A percentile compares a stretch with the other conserved stretches of the same genome.
These are phyloP conservation scores for Artibeus jamaicensis DNA, from an alignment of 2,797 vertebrate genomes.

Conservation along the genomic window DNA sequence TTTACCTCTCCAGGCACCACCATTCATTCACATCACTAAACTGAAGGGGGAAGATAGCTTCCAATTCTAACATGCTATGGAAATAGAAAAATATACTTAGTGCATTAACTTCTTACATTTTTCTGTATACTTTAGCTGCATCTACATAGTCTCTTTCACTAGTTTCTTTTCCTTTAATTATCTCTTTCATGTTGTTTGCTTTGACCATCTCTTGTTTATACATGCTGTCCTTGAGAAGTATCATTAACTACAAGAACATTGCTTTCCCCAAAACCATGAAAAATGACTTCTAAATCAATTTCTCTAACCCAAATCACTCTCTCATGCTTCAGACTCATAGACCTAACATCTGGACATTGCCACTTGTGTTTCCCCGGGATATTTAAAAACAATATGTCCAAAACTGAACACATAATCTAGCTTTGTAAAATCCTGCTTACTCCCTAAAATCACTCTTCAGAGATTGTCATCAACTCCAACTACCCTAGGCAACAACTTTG, in stretches of 20 bases:
- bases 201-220: background rate
- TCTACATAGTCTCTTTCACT: background rate
- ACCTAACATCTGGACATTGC: background rate
- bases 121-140: background rate
- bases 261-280: background rate
- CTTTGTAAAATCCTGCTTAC: background rate
- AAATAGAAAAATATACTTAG: background rate
- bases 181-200: background rate
- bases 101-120: background rate
- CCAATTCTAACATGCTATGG: background rate
- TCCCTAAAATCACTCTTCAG: background rate
- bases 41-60: background rate
- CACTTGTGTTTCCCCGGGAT: background rate
- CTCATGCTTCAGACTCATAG: background rate
- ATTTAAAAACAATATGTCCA: background rate
- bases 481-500: background rate
- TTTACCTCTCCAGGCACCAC: background rate
- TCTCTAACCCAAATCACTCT: background rate
- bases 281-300: background rate
- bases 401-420: background rate
- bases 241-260: background rate
- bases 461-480: background rate
- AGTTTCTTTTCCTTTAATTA: background rate
- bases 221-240: background rate
- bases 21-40: background rate